These are phyloP conservation scores for Coenonympha glycerion DNA, from an alignment of 2,888 invertebrate genomes.

Conservation along the genomic window DNA sequence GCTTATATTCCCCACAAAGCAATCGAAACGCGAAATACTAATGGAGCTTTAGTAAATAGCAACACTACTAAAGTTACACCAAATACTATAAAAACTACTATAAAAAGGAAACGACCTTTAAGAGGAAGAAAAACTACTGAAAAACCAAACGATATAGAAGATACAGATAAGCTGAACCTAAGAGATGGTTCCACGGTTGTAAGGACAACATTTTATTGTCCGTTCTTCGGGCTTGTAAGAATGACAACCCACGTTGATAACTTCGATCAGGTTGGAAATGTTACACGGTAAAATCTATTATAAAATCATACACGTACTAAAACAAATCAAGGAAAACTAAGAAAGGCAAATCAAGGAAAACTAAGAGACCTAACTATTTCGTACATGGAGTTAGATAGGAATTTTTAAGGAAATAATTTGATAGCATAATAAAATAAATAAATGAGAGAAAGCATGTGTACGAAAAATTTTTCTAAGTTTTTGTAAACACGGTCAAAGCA, in stretches of 20 bases:
- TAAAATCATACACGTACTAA: too few species aligned
- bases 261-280: slow-evolving; percentile 13
- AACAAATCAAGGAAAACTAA: too few species aligned
- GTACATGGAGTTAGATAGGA: too few species aligned
- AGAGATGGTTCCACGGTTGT: slow-evolving; percentile 32
- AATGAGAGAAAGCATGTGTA: too few species aligned
- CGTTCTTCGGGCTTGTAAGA: slow-evolving; percentile 53
- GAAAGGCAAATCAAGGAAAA: too few species aligned
- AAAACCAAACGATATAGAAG: background rate
- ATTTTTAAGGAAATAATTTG: too few species aligned
- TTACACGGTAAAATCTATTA: background rate
- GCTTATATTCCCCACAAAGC: slow-evolving; percentile 18
- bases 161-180: slow-evolving; percentile 20
- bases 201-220: slow-evolving; percentile 52
- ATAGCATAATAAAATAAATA: too few species aligned
- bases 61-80: background rate
- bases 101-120: background rate
- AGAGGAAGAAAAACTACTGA: background rate
- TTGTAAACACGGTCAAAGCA: too few species aligned
- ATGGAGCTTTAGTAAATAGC: background rate
- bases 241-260: slow-evolving; percentile 36
- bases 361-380: too few species aligned
- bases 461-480: too few species aligned
- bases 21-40: background rate
- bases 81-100: background rate